Evolutionary conservation across 53 echinoderm and acorn worm species (phyloP).

Genomic region (Hippasteria phrygiana): DNA sequence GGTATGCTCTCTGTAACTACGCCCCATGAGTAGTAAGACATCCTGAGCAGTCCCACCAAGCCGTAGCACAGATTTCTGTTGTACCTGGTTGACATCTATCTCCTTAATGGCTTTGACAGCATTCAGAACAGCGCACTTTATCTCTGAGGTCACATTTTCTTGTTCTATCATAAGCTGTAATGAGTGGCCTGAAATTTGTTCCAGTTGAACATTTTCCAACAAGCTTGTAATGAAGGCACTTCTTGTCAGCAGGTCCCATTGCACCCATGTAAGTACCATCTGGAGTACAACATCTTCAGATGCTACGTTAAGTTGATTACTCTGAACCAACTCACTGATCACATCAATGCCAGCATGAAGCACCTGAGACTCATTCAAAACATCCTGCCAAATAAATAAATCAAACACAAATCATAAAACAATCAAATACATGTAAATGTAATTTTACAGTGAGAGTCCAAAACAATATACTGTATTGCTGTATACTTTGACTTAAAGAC

Average conservation of each 20-base stretch:
- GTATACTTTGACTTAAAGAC: no score
- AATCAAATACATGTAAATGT: not conserved
- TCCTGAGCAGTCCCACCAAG: conserved; percentile 62
- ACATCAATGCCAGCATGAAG: conserved; percentile 44
- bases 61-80: conserved; percentile 38
- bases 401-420: not conserved
- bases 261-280: conserved; percentile 55
- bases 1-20: conserved; percentile 65
- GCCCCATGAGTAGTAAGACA: conserved; percentile 70
- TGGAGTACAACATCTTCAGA: conserved; percentile 48
- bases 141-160: conserved; percentile 1
- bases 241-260: conserved; percentile 37
- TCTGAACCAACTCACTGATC: conserved; percentile 33
- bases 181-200: conserved; percentile 23
- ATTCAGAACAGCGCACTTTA: conserved; percentile 23
- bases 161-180: conserved; percentile 14
- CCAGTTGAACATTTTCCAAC: conserved; percentile 27
- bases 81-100: not conserved
- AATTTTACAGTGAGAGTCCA: no score
- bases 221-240: conserved; percentile 7
- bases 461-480: no score
- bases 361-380: conserved; percentile 28
- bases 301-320: conserved; percentile 50
- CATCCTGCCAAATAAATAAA: conserved; percentile 43
- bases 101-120: not conserved